phyloP scores from a whole-genome alignment of 1,140 invertebrate species.

The Parapsyche elsis region DNA sequence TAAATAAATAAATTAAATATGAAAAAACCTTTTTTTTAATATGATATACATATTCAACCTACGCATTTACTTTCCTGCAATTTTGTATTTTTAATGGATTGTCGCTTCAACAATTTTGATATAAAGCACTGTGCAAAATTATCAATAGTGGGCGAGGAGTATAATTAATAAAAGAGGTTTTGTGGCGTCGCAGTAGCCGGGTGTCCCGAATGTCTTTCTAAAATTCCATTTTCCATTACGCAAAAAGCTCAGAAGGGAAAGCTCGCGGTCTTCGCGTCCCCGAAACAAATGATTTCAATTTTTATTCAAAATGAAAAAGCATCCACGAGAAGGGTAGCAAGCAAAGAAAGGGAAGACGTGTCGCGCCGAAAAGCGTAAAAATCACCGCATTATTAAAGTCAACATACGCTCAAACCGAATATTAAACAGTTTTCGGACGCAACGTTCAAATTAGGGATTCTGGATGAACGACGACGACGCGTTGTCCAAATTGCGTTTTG shows the following conservation, averaged over 20 bases:
- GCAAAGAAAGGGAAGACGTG: background rate
- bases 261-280: background rate
- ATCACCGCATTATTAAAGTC: background rate
- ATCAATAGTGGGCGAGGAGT: background rate
- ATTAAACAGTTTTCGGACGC: background rate
- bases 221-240: conserved; percentile 18
- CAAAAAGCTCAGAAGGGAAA: conserved; percentile 3
- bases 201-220: conserved; percentile 18
- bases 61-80: no score
- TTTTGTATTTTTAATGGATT: background rate
- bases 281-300: conserved; percentile 18
- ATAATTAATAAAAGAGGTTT: conserved; percentile 15
- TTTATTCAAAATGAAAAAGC: background rate
- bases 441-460: conserved; percentile 2
- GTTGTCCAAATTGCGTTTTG: conserved; percentile 15
- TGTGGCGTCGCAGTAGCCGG: background rate
- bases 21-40: no score
- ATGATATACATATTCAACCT: no score
- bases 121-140: background rate
- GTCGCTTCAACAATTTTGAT: background rate
- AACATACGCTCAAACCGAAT: background rate
- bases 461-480: background rate
- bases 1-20: no score
- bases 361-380: background rate
- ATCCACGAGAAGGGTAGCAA: background rate